These are phyloP conservation scores for Rynchops niger DNA, from an alignment of 2,113 vertebrate species.

Conservation along the genomic window DNA sequence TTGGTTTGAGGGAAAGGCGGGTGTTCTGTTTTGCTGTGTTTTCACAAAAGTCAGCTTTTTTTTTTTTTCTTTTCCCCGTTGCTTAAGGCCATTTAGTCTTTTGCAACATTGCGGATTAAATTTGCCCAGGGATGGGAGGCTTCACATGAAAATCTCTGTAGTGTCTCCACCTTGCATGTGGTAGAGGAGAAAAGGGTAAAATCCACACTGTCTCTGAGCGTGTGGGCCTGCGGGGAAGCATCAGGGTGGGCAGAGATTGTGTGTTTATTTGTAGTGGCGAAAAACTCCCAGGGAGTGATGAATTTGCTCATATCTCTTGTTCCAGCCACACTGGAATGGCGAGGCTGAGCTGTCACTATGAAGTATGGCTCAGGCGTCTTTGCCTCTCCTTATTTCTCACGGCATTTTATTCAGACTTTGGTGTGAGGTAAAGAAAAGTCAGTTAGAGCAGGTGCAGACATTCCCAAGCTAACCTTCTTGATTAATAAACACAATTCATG, in stretches of 20 bases:
- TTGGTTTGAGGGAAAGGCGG: neutral
- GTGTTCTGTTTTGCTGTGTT: neutral
- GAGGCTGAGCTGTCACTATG: neutral
- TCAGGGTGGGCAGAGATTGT: neutral
- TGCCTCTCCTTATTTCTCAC: neutral
- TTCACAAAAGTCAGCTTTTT: neutral
- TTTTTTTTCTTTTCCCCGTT: neutral
- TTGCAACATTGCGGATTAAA: neutral
- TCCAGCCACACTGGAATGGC: neutral
- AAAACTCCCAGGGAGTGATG: neutral
- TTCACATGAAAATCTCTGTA: neutral
- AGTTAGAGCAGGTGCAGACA: neutral
- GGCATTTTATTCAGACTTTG: neutral
- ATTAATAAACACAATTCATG: neutral
- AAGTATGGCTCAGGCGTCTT: neutral
- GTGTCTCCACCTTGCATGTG: neutral
- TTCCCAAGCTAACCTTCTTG: neutral
- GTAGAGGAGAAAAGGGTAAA: neutral
- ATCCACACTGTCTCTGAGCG: neutral
- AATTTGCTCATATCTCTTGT: neutral
- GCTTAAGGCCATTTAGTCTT: neutral
- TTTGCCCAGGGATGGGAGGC: neutral
- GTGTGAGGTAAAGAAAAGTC: neutral
- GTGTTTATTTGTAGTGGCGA: neutral
- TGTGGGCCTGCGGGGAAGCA: neutral